phyloP scores from a whole-genome alignment of 2,113 vertebrate genomes.

The Tonatia bakeri region DNA sequence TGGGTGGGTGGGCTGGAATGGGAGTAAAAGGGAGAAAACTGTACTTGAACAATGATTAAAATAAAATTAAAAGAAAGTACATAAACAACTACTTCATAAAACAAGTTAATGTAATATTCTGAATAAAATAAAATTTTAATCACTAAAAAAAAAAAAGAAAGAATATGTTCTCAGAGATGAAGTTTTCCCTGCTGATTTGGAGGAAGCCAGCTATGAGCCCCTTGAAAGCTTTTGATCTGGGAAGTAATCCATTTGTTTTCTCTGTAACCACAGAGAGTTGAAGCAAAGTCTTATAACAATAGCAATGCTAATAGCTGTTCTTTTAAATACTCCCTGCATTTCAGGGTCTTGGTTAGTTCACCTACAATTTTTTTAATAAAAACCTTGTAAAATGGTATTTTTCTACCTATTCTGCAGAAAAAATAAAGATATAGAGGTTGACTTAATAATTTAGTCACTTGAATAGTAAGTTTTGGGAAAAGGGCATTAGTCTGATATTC shows the following conservation, averaged over 20 bases:
- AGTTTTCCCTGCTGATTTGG: not conserved
- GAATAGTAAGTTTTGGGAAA: not conserved
- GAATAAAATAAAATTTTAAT: not conserved
- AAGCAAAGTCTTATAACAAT: not conserved
- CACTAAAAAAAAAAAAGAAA: too few relatives aligned
- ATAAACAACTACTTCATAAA: not conserved
- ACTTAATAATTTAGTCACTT: not conserved
- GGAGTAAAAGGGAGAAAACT: too few relatives aligned
- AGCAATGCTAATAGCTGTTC: not conserved
- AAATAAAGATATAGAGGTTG: conserved; percentile 1
- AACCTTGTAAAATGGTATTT: not conserved
- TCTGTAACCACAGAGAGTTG: not conserved
- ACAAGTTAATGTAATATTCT: not conserved
- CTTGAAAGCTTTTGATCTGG: not conserved
- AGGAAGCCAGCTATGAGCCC: not conserved
- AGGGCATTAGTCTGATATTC: not conserved
- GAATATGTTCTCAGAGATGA: not conserved
- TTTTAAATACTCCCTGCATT: not conserved
- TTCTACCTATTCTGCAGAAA: not conserved
- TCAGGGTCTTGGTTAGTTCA: not conserved
- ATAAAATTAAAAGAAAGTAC: too few relatives aligned
- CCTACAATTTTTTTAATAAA: conserved; percentile 34
- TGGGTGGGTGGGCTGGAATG: too few relatives aligned
- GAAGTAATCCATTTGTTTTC: not conserved
- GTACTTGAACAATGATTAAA: too few relatives aligned